Evolutionary conservation across 2,113 vertebrate species (phyloP).

Genomic region (Chaetodon trifascialis): DNA sequence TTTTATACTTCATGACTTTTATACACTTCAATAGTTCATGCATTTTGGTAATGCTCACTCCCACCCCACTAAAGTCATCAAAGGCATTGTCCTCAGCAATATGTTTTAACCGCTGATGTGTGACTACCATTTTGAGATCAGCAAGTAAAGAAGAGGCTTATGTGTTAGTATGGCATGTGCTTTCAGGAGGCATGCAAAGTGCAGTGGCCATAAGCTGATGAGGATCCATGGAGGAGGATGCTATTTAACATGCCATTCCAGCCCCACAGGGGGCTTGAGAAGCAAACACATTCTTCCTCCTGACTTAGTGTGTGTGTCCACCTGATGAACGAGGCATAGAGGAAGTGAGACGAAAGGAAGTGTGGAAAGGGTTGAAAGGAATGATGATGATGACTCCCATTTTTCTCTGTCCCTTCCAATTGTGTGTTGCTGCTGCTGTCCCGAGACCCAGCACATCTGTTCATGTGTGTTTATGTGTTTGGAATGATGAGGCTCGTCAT

Average conservation of each 20-base stretch:
- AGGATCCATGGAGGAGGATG: slow-evolving; percentile 47
- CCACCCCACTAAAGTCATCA: slow-evolving; percentile 41
- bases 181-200: slow-evolving; percentile 30
- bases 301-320: slow-evolving; percentile 34
- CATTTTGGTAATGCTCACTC: slow-evolving; percentile 25
- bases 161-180: slow-evolving; percentile 30
- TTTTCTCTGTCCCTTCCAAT: slow-evolving; percentile 37
- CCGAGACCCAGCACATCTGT: slow-evolving; percentile 54
- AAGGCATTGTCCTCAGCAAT: slow-evolving; percentile 4
- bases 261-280: slow-evolving; percentile 29
- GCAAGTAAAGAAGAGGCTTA: slow-evolving; percentile 6
- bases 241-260: slow-evolving; percentile 61
- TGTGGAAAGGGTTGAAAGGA: neutral
- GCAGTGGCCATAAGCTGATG: slow-evolving; percentile 41
- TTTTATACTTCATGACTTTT: slow-evolving; percentile 59
- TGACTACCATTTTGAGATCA: slow-evolving; percentile 18
- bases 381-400: slow-evolving; percentile 55
- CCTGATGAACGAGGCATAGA: slow-evolving; percentile 52
- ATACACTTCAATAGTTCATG: slow-evolving; percentile 38
- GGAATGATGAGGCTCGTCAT: slow-evolving; percentile 12
- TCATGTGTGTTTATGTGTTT: neutral
- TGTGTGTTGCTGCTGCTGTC: slow-evolving; percentile 17
- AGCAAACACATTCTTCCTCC: slow-evolving; percentile 40
- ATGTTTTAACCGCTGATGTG: slow-evolving; percentile 17
- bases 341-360: slow-evolving; percentile 15